Evolutionary conservation across 2,888 invertebrate species (phyloP).

Genomic region (Dascillus cervinus): DNA sequence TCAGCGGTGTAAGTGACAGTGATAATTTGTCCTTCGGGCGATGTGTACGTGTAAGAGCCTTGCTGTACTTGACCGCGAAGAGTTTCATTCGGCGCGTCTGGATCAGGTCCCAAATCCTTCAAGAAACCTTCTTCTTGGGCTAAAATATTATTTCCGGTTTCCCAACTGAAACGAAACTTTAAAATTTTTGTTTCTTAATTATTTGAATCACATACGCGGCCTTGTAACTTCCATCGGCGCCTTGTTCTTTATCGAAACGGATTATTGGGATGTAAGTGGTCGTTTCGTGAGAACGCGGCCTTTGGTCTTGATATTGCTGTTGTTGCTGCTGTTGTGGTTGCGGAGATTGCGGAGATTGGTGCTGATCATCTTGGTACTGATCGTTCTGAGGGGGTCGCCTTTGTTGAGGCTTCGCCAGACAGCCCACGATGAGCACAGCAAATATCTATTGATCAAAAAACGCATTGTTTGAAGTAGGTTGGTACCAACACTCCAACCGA

Average conservation of each 20-base stretch:
- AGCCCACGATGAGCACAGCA: constrained; percentile 17
- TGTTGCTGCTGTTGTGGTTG: constrained; percentile 21
- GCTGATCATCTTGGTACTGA: too few species aligned
- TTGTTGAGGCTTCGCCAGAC: constrained; percentile 20
- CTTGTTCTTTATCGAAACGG: constrained; percentile 74
- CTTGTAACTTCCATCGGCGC: constrained; percentile 76
- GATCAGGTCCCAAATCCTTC: constrained; percentile 48
- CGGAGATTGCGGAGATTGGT: constrained; percentile 22
- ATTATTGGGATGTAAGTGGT: constrained; percentile 78
- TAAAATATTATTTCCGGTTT: constrained; percentile 75
- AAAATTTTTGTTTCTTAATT: too few species aligned
- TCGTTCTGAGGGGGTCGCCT: constrained; percentile 23
- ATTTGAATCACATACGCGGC: constrained; percentile 62
- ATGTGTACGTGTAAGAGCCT: constrained; percentile 72
- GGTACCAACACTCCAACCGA: too few species aligned
- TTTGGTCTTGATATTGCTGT: constrained; percentile 36
- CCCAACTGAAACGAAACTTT: constrained; percentile 64
- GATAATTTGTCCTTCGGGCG: constrained; percentile 70
- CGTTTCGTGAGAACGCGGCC: constrained; percentile 44
- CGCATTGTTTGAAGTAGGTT: too few species aligned
- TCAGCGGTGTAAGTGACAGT: constrained; percentile 74
- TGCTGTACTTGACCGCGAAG: constrained; percentile 66
- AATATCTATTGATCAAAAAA: too few species aligned
- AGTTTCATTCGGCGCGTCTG: constrained; percentile 44
- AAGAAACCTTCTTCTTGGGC: constrained; percentile 73